Evolutionary conservation across 2,797 vertebrate genomes (phyloP).

Genomic region (Varecia variegata): DNA sequence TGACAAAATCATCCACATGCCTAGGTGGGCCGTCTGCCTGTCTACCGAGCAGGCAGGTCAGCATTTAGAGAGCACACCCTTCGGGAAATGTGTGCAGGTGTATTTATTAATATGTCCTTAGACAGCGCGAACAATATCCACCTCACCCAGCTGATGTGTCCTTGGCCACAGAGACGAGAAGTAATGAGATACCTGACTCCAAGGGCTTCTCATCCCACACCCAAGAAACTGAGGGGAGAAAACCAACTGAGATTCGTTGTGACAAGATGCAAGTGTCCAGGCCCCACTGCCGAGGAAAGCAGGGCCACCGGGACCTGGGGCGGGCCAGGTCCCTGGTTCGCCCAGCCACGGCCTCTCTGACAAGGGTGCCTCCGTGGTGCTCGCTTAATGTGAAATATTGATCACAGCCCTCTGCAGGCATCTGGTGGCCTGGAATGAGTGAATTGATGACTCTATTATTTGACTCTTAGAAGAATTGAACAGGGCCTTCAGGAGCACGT

Average conservation of each 20-base stretch:
- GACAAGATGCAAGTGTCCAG: not conserved
- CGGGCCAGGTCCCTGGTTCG: too few relatives aligned
- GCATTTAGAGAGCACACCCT: not conserved
- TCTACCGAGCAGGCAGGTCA: not conserved
- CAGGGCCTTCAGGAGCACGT: too few relatives aligned
- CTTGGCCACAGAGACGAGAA: not conserved
- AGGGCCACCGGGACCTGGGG: too few relatives aligned
- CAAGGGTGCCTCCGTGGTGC: fast-evolving
- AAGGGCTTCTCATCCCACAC: not conserved
- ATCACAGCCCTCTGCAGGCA: not conserved
- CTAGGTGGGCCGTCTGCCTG: too few relatives aligned
- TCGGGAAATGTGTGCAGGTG: not conserved
- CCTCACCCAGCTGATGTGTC: too few relatives aligned
- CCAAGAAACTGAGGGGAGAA: not conserved
- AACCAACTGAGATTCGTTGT: too few relatives aligned
- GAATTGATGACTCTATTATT: not conserved
- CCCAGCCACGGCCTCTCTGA: too few relatives aligned
- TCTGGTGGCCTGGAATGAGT: not conserved
- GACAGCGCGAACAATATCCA: fast-evolving
- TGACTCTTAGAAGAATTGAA: not conserved
- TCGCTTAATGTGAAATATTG: too few relatives aligned
- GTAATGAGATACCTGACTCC: not conserved
- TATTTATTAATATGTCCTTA: not conserved
- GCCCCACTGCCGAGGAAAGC: not conserved
- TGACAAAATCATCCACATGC: too few relatives aligned